Base-by-base conservation (phyloP, 2,797 vertebrate species). In the Margarornis squamiger region DNA sequence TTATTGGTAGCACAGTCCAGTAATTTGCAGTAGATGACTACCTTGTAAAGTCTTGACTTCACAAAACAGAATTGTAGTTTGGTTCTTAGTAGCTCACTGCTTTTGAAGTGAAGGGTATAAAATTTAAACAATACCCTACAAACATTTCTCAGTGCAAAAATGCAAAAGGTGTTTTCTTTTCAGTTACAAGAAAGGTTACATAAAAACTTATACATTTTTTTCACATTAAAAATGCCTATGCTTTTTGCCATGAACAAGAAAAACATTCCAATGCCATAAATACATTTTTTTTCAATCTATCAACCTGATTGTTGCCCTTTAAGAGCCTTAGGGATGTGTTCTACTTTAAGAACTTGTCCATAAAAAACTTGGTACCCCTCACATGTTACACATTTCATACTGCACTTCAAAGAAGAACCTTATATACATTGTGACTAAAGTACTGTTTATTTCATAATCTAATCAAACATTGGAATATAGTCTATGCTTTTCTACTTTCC, bases 381-480 rank as follows among this genome's bases (percentile, higher is more conserved):
- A 78, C 59, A 76, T 24, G 36, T 95, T 95, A 96, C 61, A 88
- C 32, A 86, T 76, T 92, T 95, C 80, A 84, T 86, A 95, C 30
- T 30, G 72, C 46, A 96, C 34, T 97, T 96, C 88, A 97, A 96
- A 97, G 79, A 95, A 96, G 80, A 97, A 97, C 80, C 8, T 95
- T 96, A 96, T 93, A 95, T 90, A 95, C 80, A 93, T 95, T 82
- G 59, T 95, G 89, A 95, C 93, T 96, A 97, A 82, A 94, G 75
- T 88, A 97, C 51, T 92, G 88, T 96, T 97, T 97, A 97, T 97
- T 97, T 97, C 75, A 96, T 93, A 95, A 95, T 94, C 97, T 98
- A 97, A 96, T 97, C 68, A 93, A 97, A 97, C 91, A 97, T 79
- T 94, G 89, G 61, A 92, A 96, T 98, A 96, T 95, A 95, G 77